Conservation (phyloP, 2,113 vertebrate genomes). For the Phoxinus phoxinus region DNA sequence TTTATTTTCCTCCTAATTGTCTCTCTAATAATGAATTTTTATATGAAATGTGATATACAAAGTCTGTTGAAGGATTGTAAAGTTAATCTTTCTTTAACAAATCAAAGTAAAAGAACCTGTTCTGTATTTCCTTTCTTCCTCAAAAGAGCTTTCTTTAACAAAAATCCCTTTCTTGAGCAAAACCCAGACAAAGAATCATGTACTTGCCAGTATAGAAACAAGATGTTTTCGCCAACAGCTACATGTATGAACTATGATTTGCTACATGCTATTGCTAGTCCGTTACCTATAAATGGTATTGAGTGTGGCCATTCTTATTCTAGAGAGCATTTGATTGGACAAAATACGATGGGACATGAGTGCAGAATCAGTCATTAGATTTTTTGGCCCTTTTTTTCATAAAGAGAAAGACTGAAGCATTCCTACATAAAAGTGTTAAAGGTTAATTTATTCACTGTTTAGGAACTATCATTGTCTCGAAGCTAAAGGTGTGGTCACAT, state of each 20-base stretch:
- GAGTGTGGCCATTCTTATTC: too few relatives aligned
- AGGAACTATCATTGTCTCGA: too few relatives aligned
- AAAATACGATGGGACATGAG: neutral
- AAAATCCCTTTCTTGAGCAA: constrained; percentile 65
- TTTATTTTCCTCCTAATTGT: neutral
- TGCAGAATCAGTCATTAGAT: too few relatives aligned
- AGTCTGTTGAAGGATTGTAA: neutral
- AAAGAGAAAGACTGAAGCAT: too few relatives aligned
- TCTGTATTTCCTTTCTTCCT: too few relatives aligned
- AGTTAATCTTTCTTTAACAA: neutral
- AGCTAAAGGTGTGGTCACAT: too few relatives aligned
- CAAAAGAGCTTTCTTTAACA: too few relatives aligned
- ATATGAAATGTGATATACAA: neutral
- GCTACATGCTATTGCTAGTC: neutral
- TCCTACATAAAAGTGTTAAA: too few relatives aligned
- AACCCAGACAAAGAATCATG: constrained; percentile 60
- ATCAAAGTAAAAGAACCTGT: neutral
- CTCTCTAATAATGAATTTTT: neutral
- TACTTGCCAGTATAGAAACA: constrained; percentile 46
- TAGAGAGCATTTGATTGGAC: neutral
- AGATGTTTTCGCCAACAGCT: constrained; percentile 70
- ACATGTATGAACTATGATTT: neutral
- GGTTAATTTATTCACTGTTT: too few relatives aligned
- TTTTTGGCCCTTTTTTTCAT: too few relatives aligned
- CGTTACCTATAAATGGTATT: too few relatives aligned